Evolutionary conservation across 2,113 vertebrate genomes (phyloP).

Genomic region (Cercocebus atys): DNA sequence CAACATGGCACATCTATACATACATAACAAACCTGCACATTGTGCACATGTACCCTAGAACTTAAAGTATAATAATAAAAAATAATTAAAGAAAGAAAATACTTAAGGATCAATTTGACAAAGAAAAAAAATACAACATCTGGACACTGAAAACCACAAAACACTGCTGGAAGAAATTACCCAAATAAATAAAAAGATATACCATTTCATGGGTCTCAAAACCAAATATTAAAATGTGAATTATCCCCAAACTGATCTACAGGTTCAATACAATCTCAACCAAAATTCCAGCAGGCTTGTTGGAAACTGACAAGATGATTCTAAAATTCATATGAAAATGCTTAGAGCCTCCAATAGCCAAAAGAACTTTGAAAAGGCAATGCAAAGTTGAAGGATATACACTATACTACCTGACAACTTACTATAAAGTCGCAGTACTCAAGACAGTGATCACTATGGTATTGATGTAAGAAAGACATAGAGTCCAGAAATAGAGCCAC

Average conservation of each 20-base stretch:
- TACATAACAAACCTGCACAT: too few relatives aligned
- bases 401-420: background rate
- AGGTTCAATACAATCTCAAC: background rate
- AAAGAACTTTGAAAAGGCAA: background rate
- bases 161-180: background rate
- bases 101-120: background rate
- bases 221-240: background rate
- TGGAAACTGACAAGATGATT: background rate
- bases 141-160: background rate
- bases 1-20: too few relatives aligned
- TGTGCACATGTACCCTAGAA: too few relatives aligned
- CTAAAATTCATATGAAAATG: background rate
- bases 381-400: background rate
- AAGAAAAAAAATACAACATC: background rate
- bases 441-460: background rate
- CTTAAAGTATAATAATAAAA: too few relatives aligned
- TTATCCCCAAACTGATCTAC: background rate
- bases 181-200: background rate
- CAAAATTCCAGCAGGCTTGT: background rate
- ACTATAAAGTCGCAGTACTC: background rate
- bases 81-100: background rate
- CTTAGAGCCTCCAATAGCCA: background rate
- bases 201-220: background rate
- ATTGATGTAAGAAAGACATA: background rate
- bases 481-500: background rate